phyloP scores from a whole-genome alignment of 1,140 invertebrate species.

The Leptonema lineaticorne region DNA sequence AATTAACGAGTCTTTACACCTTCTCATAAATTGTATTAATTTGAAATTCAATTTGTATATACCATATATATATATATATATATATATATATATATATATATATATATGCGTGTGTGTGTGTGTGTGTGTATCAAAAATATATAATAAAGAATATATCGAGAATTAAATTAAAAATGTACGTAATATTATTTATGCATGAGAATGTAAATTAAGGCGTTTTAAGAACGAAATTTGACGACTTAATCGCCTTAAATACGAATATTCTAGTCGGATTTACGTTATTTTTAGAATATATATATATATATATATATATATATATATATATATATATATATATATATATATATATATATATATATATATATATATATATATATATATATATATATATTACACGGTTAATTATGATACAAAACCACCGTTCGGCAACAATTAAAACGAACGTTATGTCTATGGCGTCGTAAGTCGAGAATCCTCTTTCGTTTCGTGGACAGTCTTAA shows the following conservation, averaged over 20 bases:
- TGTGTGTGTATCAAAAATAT: too few species aligned
- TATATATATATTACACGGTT: too few species aligned
- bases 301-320: too few species aligned
- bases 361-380: too few species aligned
- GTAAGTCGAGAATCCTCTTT: slow-evolving; percentile 4
- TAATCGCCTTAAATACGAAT: slow-evolving; percentile 5
- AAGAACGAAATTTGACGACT: slow-evolving; percentile 1
- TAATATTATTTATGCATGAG: too few species aligned
- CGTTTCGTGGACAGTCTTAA: slow-evolving; percentile 8
- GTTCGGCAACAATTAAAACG: slow-evolving; percentile 6
- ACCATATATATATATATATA: too few species aligned
- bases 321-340: too few species aligned
- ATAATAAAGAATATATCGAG: too few species aligned
- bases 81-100: too few species aligned
- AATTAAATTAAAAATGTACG: too few species aligned
- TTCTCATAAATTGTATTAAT: background rate
- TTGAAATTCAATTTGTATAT: background rate
- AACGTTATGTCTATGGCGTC: background rate
- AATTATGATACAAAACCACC: slow-evolving; percentile 11
- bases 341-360: too few species aligned
- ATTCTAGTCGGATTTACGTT: background rate
- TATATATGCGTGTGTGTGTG: too few species aligned
- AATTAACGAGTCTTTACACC: background rate
- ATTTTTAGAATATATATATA: slow-evolving; percentile 10
- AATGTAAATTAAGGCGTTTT: background rate